Percentiles rank a stretch among this genome's conserved stretches.
These are phyloP conservation scores for Probaryconus sp. DNA, from an alignment of 1,140 invertebrate genomes.

Conservation along the genomic window DNA sequence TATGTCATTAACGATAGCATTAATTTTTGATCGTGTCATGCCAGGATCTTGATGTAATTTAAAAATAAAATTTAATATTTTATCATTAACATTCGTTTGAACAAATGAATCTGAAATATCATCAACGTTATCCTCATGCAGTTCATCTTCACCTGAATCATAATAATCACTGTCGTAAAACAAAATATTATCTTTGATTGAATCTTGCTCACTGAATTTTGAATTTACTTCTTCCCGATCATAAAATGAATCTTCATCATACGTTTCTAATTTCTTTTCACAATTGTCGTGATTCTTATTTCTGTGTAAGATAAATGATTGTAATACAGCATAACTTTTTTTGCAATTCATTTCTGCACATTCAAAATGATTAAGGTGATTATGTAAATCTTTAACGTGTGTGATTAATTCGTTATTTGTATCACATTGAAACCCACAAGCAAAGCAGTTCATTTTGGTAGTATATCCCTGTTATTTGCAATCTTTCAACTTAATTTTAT, in stretches of 20 bases:
- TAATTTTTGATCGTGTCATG: slow-evolving; percentile 14
- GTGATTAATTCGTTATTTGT: slow-evolving; percentile 15
- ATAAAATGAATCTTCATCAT: too few relatives aligned
- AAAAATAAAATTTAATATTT: slow-evolving; percentile 14
- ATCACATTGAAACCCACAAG: slow-evolving; percentile 1
- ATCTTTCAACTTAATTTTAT: too few relatives aligned
- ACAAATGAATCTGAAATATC: too few relatives aligned
- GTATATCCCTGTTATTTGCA: too few relatives aligned
- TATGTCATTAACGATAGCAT: slow-evolving; percentile 13
- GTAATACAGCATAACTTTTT: slow-evolving; percentile 11
- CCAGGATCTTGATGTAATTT: slow-evolving; percentile 12
- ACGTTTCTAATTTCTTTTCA: too few relatives aligned
- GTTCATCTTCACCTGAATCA: slow-evolving; percentile 13
- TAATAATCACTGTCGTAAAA: slow-evolving; percentile 5
- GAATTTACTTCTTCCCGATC: too few relatives aligned
- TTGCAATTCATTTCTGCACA: slow-evolving; percentile 24
- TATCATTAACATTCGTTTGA: too few relatives aligned
- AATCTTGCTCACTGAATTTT: too few relatives aligned
- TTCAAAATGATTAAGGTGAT: slow-evolving; percentile 6
- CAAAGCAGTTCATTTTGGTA: slow-evolving; percentile 1
- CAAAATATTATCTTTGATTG: neutral
- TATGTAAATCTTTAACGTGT: slow-evolving; percentile 24
- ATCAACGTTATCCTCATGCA: too few relatives aligned
- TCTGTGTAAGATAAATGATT: slow-evolving; percentile 17
- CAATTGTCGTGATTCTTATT: neutral